A percentile compares a stretch with the other conserved stretches of the same genome.
Conservation (phyloP, 1,140 invertebrate species). For the Nixonia krombeini region DNA sequence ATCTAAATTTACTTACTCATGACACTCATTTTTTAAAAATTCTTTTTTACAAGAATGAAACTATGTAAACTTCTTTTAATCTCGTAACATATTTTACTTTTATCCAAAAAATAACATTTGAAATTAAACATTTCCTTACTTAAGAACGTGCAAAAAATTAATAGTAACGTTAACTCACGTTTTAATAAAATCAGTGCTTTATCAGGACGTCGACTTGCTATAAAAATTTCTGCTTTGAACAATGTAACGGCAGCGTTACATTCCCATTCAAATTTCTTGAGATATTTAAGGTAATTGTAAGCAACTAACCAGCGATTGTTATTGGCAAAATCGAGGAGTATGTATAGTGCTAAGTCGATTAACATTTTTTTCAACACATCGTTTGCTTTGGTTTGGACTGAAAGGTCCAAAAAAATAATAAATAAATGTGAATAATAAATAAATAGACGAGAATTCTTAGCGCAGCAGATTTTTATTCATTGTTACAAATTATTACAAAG, state of each 20-base stretch:
- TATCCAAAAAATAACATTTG: too few species aligned
- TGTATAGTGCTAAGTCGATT: constrained; percentile 16
- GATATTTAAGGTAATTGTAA: constrained; percentile 26
- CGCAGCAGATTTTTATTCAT: constrained; percentile 13
- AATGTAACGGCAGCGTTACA: constrained; percentile 15
- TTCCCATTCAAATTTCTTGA: constrained; percentile 12
- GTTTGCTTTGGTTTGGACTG: constrained; percentile 12
- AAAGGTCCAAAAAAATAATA: constrained; percentile 28
- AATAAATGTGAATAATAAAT: neutral
- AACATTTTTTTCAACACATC: constrained; percentile 17
- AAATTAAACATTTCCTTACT: too few species aligned
- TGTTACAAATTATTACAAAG: constrained; percentile 1
- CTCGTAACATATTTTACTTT: too few species aligned
- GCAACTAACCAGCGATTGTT: constrained; percentile 19
- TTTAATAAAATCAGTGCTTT: constrained; percentile 28
- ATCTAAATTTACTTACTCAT: too few species aligned
- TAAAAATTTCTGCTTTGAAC: constrained; percentile 13
- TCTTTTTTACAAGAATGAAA: too few species aligned
- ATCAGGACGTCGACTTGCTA: constrained; percentile 21
- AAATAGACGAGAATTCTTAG: neutral
- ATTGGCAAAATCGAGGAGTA: constrained; percentile 19
- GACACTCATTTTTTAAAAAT: too few species aligned
- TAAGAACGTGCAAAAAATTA: too few species aligned
- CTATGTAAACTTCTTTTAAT: too few species aligned
- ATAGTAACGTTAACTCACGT: constrained; percentile 16